Evolutionary conservation across 2,113 vertebrate species (phyloP), one percentile per base, ranked within the genome.

Genomic region (Halcyon malimbica): DNA sequence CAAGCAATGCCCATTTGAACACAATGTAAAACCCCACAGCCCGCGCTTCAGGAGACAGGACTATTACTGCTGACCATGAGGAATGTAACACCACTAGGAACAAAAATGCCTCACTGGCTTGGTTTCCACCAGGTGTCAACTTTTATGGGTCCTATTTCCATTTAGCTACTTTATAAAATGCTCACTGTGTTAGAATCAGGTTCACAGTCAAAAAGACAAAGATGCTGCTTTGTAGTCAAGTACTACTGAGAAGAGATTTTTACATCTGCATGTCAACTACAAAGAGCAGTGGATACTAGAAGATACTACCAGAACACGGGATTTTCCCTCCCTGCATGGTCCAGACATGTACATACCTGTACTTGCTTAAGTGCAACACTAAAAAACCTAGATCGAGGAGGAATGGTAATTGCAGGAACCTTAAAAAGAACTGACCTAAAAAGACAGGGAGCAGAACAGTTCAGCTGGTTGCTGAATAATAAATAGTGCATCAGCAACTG

Each of bases 71-170:
- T 95, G 92, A 91, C 94, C 96, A 91, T 29, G 7, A 95, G 85
- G 90, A 93, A 96, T 91, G 53, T 80, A 95, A 13, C 68, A 93
- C 81, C 70, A 90, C 5, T 0, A 83, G 50, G 78, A 88, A 90
- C 80, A 46, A 95, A 95, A 96, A 95, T 50, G 82, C 71, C 71
- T 93, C 50, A 31, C 63, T 77, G 63, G 71, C 54, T 91, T 77
- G 71, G 63, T 88, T 96, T 95, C 84, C 46, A 95, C 70, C 90
- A 96, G 84, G 90, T 96, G 93, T 84, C 82, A 87, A 69, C 50
- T 89, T 94, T 87, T 87, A 86, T 63, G 75, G 57, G 44, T 42
- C 56, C 82, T 90, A 63, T 70, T 93, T 73, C 76, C 42, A 33
- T 73, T 92, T 87, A 93, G 76, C 42, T 92, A 75, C 60, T 92